phyloP scores from a whole-genome alignment of 2,113 vertebrate species.

The Brachypodius melanocephalos region DNA sequence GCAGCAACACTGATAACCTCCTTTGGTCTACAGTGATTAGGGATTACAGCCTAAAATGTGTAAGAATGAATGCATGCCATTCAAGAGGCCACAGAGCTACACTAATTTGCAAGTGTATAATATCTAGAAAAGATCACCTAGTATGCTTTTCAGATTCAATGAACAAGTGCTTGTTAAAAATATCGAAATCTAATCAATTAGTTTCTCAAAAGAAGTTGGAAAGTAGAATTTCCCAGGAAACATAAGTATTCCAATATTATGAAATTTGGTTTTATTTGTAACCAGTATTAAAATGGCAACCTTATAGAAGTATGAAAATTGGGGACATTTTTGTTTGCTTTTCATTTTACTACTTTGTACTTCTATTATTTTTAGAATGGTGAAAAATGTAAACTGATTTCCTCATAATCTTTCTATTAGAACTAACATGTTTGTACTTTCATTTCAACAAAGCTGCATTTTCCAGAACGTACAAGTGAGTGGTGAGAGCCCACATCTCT shows the following conservation, averaged over 20 bases:
- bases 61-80: neutral
- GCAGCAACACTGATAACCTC: neutral
- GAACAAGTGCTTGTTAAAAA: neutral
- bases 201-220: neutral
- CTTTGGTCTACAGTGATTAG: neutral
- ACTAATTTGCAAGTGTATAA: neutral
- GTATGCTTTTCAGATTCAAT: fast-evolving
- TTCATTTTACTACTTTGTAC: neutral
- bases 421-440: neutral
- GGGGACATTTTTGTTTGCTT: neutral
- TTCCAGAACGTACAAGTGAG: neutral
- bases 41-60: neutral
- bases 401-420: neutral
- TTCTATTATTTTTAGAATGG: neutral
- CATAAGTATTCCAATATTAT: neutral
- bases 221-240: neutral
- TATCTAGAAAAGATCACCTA: neutral
- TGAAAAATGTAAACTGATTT: neutral
- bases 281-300: neutral
- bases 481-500: neutral
- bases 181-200: neutral
- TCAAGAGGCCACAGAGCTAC: fast-evolving
- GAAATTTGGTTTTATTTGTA: neutral
- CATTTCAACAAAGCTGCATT: neutral
- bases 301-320: neutral